A percentile compares a stretch with the other conserved stretches of the same genome.
phyloP scores from a whole-genome alignment of 2,113 vertebrate species.

The Oryzias celebensis region DNA sequence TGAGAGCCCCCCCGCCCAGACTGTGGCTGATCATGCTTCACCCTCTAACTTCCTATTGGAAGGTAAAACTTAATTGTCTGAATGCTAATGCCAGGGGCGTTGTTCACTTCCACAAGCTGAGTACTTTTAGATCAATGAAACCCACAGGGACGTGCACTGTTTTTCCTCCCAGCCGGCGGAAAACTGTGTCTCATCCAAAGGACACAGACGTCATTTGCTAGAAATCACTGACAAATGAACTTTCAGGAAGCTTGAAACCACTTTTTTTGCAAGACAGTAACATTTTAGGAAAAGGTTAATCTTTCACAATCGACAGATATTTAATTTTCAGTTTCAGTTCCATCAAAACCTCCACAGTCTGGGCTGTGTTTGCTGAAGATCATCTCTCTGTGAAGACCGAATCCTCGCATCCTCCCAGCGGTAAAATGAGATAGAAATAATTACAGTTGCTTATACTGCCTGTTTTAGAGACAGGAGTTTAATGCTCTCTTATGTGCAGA shows the following conservation, averaged over 20 bases:
- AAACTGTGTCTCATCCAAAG: conserved; percentile 61
- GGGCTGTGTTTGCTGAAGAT: conserved; percentile 1
- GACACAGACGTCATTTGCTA: conserved; percentile 64
- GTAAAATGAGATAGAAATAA: neutral
- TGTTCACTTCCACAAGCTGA: neutral
- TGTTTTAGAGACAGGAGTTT: conserved; percentile 8
- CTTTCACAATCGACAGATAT: conserved; percentile 57
- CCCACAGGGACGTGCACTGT: conserved; percentile 11
- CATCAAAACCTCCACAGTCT: conserved; percentile 22
- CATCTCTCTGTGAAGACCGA: neutral
- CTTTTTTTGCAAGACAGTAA: conserved; percentile 49
- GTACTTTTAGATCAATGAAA: conserved; percentile 14
- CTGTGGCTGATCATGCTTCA: conserved; percentile 6
- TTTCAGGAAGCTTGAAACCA: conserved; percentile 60
- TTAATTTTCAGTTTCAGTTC: conserved; percentile 27
- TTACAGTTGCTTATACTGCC: neutral
- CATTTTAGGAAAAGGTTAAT: conserved; percentile 73
- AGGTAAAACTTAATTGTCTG: neutral
- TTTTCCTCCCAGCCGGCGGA: conserved; percentile 26
- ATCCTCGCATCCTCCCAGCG: neutral
- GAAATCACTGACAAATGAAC: conserved; percentile 70
- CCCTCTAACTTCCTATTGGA: neutral
- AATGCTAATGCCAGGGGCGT: neutral
- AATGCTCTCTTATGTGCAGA: neutral
- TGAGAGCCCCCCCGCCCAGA: conserved; percentile 2